Base-by-base conservation (phyloP, 2,888 invertebrate genomes). In the Eugnorisma glareosa region DNA sequence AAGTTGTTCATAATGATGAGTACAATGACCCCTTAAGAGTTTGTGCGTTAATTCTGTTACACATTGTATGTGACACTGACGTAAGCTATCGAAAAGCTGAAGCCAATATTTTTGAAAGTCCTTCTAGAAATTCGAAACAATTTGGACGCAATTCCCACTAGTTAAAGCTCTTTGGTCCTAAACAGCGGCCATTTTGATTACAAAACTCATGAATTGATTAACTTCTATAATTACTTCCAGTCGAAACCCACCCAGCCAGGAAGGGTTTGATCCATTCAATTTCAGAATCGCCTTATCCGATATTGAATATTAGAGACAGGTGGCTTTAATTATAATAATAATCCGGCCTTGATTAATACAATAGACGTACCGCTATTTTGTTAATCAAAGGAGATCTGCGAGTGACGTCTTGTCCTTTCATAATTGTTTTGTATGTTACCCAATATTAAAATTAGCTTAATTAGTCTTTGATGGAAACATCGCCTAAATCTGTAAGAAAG, bases 241-340 rank as follows among this genome's bases (percentile, higher is more conserved):
- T 5, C 21, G 3, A 70, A 48, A 77, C 15, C n/a, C 28, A 1
- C 24, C 13, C 7, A 21, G 24, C 11, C 72, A 15, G 66, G 35
- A 71, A 51, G 37, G 48, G 48, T 51, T 81, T n/a, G 54, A 45
- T 80, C 66, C 37, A 37, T 61, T 54, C 35, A 67, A 67, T 73
- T 59, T 61, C 28, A 13, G 37, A 24, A 51, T 28, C 51, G 18
- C 24, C 54, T 67, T 77, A 54, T 63, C 51, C 18, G n/a, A 67
- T 80, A 79, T 37, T 67, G 59, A 61, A 67, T 61, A 73, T 67
- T 51, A 21, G 59, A n/a, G 35, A 15, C 48, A 80, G 51, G 28
- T 59, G 64, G 18, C 0, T 80, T 66, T 59, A 37, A 61, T 67
- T 31, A 59, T n/a, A 67, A 15, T 73, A n/a, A n/a, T 7, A 59